Evolutionary conservation across 2,797 vertebrate genomes (phyloP).

Genomic region (Tinamus major): DNA sequence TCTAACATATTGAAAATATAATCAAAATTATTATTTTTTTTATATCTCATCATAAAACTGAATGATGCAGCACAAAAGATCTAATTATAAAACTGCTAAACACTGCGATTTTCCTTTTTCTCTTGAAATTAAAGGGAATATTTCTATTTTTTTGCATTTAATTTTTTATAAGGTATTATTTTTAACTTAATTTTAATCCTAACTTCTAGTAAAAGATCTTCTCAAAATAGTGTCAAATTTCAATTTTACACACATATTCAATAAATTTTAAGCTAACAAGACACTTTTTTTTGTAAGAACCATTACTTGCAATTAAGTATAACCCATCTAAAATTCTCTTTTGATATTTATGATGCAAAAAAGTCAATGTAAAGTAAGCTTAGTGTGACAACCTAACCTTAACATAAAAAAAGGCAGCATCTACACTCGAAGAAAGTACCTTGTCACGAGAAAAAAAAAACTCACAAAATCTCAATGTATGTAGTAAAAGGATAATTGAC

Average conservation of each 20-base stretch:
- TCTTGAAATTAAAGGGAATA: background rate
- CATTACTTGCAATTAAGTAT: background rate
- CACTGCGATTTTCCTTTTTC: background rate
- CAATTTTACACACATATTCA: background rate
- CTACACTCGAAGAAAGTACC: background rate
- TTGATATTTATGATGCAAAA: background rate
- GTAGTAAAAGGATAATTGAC: background rate
- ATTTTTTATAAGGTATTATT: background rate
- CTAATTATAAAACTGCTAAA: background rate
- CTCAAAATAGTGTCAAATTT: background rate
- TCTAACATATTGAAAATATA: background rate
- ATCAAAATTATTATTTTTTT: background rate
- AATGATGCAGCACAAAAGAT: background rate
- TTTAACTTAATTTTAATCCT: background rate
- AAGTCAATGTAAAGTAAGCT: background rate
- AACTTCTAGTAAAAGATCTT: background rate
- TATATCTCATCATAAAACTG: background rate
- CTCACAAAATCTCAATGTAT: background rate
- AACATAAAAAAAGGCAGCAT: background rate
- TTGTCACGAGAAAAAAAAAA: background rate
- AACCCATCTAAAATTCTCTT: background rate
- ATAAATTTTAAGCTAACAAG: background rate
- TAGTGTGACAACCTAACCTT: background rate
- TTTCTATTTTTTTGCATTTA: background rate
- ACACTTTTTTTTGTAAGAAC: background rate